Percentiles rank a stretch among this genome's conserved stretches.
phyloP scores from a whole-genome alignment of 2,113 vertebrate genomes.

The Grammomys surdaster region DNA sequence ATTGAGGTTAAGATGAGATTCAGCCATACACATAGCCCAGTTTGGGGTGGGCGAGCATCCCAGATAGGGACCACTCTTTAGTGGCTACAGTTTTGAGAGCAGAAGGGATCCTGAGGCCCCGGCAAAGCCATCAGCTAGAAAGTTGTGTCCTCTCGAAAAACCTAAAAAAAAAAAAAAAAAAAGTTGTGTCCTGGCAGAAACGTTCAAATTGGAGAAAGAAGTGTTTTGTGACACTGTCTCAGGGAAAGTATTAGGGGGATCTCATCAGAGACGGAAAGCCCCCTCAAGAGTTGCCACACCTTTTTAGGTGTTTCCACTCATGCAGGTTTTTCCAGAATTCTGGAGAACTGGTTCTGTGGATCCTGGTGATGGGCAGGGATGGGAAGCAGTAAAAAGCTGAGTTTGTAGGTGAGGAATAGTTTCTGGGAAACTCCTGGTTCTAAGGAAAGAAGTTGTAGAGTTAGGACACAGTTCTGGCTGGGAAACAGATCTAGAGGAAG shows the following conservation, averaged over 20 bases:
- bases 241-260: neutral
- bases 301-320: neutral
- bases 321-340: neutral
- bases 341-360: neutral
- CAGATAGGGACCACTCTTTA: neutral
- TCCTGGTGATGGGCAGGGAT: neutral
- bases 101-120: neutral
- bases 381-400: neutral
- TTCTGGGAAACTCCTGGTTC: neutral
- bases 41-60: neutral
- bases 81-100: neutral
- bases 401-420: neutral
- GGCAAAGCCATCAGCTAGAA: neutral
- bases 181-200: neutral
- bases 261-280: neutral
- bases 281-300: neutral
- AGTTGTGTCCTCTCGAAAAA: no score
- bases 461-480: neutral
- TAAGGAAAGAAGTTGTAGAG: neutral
- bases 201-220: neutral
- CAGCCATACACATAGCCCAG: no score
- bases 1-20: neutral
- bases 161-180: no score
- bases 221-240: neutral
- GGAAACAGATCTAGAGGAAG: neutral